These are phyloP conservation scores for Chaenodraco wilsoni DNA, from an alignment of 2,797 vertebrate genomes.

Conservation along the genomic window DNA sequence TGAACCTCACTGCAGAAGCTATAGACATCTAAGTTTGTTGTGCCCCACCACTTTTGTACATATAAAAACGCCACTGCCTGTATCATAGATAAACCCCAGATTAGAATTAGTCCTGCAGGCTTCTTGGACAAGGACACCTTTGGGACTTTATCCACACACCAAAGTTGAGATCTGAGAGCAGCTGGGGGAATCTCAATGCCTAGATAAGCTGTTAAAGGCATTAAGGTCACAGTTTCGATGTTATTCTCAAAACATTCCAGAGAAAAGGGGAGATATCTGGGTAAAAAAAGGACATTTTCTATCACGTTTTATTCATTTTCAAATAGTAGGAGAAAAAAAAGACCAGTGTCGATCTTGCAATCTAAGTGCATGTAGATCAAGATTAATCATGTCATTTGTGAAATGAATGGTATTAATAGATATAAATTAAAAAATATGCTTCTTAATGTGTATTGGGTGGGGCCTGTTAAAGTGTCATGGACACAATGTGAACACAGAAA, in stretches of 20 bases:
- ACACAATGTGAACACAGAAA: constrained; percentile 17
- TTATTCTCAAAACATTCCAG: not conserved
- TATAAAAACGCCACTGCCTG: not conserved
- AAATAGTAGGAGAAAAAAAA: not conserved
- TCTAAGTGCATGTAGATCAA: constrained; percentile 1
- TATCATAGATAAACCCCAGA: constrained; percentile 10
- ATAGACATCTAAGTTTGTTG: too few species aligned
- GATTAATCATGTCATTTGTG: constrained; percentile 7
- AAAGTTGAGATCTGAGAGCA: constrained; percentile 15
- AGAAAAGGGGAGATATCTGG: not conserved
- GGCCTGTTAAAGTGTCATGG: not conserved
- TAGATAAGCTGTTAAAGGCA: constrained; percentile 7
- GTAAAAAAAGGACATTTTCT: too few species aligned
- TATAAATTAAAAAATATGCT: constrained; percentile 34
- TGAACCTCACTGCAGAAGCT: too few species aligned
- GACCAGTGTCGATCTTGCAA: not conserved
- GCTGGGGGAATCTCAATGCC: constrained; percentile 4
- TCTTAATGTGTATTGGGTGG: constrained; percentile 21
- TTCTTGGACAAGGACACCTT: constrained; percentile 2
- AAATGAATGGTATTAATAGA: constrained; percentile 27
- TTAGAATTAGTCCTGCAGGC: not conserved
- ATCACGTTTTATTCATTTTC: too few species aligned
- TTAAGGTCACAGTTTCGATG: not conserved
- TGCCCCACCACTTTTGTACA: too few species aligned
- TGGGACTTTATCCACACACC: not conserved